Evolutionary conservation across 2,888 invertebrate genomes (phyloP).

Genomic region (Clepsis dumicolana): DNA sequence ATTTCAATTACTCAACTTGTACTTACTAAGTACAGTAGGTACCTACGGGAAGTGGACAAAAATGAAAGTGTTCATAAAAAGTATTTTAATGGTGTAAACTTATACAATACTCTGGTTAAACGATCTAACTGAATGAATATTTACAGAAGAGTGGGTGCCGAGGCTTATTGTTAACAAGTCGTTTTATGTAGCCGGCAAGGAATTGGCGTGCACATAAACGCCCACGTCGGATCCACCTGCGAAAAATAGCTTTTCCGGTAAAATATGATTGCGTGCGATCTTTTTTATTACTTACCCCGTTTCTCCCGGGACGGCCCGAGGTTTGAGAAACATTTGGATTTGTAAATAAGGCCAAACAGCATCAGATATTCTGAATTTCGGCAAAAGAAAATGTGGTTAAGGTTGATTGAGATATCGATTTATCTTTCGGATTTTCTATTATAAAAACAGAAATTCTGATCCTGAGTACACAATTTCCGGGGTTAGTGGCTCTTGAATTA

Average conservation of each 20-base stretch:
- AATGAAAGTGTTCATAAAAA: slow-evolving; percentile 7
- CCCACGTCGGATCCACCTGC: slow-evolving; percentile 57
- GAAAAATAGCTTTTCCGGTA: slow-evolving; percentile 75
- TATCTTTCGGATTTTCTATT: neutral
- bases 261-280: slow-evolving; percentile 80
- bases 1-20: neutral
- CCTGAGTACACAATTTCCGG: slow-evolving; percentile 12
- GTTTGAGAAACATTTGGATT: slow-evolving; percentile 51
- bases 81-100: slow-evolving; percentile 7
- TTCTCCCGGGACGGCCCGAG: slow-evolving; percentile 44
- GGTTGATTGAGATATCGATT: neutral
- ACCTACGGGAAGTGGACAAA: neutral
- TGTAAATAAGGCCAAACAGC: slow-evolving; percentile 53
- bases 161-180: slow-evolving; percentile 69
- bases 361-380: slow-evolving; percentile 31
- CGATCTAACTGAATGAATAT: slow-evolving; percentile 18
- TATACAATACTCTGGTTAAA: slow-evolving; percentile 9
- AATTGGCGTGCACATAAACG: slow-evolving; percentile 67
- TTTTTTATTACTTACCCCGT: slow-evolving; percentile 70
- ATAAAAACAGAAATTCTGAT: slow-evolving; percentile 2
- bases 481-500: slow-evolving; percentile 51
- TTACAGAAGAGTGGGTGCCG: slow-evolving; percentile 42
- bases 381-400: slow-evolving; percentile 10
- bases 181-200: slow-evolving; percentile 65
- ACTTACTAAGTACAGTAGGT: no score